Base-by-base conservation (phyloP, 2,797 vertebrate genomes). In the Podarcis siculus region DNA sequence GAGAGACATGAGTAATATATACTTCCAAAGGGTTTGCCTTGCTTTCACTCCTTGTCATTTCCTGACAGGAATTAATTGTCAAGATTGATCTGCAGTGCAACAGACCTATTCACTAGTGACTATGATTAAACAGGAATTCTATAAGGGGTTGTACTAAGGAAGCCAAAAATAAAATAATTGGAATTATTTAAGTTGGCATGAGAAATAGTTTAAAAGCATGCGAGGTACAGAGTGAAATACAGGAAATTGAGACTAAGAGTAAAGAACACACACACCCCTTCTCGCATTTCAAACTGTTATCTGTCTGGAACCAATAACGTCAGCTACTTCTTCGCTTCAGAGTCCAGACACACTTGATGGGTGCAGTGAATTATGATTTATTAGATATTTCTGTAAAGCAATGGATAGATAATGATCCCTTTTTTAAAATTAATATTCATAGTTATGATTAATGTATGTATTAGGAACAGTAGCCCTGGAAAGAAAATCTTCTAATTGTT, bases 261-360 rank as follows among this genome's bases (percentile, higher is more conserved):
- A 55, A 55, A 55, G 49, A 55, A 15, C 49, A 55, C 13, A 55
- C n/a, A 79, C 76, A 67, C 77, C 64, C 1, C 4, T 0, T 0
- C 85, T 78, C 82, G 82, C 87, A 91, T 82, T 37, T 76, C 88
- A 90, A 91, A 55, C 13, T 55, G 13, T 55, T 55, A 55, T 55
- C 49, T 55, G 49, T 15, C 49, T 55, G 49, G 49, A 55, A 55
- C 49, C 49, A 55, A 55, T 55, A 55, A 55, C 1, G 13, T 55
- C 49, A 55, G 61, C 61, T 23, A 23, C 61, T 64, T 64, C 61
- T 23, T 64, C 61, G 1, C 5, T 64, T 64, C 61, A 64, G 61
- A 64, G 61, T 64, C 61, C 61, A 23, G 61, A 64, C 23, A 64
- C 6, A 64, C 61, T 64, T 64, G 58, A 61, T 61, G 58, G 58